phyloP scores from a whole-genome alignment of 1,140 invertebrate species.

The Zeugodacus cucurbitae region DNA sequence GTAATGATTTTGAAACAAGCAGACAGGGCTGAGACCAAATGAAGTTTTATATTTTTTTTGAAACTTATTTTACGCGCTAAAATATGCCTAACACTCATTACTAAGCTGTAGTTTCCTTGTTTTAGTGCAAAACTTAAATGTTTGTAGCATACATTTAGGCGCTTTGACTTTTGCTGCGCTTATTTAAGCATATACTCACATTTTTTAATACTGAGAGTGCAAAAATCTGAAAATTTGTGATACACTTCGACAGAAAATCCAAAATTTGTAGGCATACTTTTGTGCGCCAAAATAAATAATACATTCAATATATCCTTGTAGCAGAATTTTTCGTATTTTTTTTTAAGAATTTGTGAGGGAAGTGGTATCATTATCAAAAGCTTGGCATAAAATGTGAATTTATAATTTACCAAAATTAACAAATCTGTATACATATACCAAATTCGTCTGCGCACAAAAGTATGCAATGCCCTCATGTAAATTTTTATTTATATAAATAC shows the following conservation, averaged over 20 bases:
- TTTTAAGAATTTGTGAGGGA: neutral
- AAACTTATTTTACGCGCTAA: too few species aligned
- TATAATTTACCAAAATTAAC: conserved; percentile 14
- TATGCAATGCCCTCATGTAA: neutral
- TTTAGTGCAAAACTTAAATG: neutral
- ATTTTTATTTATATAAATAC: neutral
- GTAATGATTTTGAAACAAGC: too few species aligned
- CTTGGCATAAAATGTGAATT: conserved; percentile 28
- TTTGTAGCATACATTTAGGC: conserved; percentile 24
- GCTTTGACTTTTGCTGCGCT: neutral
- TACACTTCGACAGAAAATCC: neutral
- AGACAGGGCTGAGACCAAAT: too few species aligned
- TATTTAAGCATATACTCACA: neutral
- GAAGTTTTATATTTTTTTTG: too few species aligned
- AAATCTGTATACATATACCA: neutral
- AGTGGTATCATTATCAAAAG: neutral
- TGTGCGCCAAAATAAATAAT: too few species aligned
- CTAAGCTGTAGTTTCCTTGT: too few species aligned
- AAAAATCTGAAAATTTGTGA: neutral
- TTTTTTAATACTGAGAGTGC: neutral
- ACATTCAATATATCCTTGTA: neutral
- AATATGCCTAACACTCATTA: too few species aligned
- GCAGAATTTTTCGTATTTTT: neutral
- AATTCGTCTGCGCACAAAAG: neutral
- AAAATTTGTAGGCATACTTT: neutral